Evolutionary conservation across 2,888 invertebrate species (phyloP).

Genomic region (Exocentrus adspersus): DNA sequence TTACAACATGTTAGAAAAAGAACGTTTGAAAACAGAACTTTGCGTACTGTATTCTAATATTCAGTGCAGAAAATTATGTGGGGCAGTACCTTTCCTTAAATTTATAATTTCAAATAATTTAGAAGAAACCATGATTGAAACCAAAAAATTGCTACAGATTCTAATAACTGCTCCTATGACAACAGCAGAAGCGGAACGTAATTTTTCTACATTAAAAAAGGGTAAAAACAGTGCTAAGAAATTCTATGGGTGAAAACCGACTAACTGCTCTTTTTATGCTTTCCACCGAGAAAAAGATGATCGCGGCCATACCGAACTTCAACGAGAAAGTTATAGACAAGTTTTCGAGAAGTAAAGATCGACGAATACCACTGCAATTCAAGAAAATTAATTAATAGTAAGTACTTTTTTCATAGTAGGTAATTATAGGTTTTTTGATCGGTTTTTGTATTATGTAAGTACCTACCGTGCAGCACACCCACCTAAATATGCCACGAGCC

Average conservation of each 20-base stretch:
- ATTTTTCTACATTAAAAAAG: not conserved
- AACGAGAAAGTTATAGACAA: not conserved
- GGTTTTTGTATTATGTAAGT: no score
- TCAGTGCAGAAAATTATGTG: not conserved
- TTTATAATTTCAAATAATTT: slow-evolving; percentile 14
- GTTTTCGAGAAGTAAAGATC: not conserved
- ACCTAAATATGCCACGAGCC: no score
- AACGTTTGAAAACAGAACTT: slow-evolving; percentile 2
- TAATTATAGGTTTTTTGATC: no score
- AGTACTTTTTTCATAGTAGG: no score
- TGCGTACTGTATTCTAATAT: not conserved
- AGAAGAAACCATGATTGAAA: slow-evolving; percentile 27
- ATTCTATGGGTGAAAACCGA: not conserved
- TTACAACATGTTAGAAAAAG: not conserved
- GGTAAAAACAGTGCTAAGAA: slow-evolving; percentile 4
- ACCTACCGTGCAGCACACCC: no score
- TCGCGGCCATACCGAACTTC: not conserved
- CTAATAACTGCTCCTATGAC: slow-evolving; percentile 45
- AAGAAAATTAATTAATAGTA: no score
- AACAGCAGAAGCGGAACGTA: slow-evolving; percentile 38
- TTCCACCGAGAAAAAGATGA: not conserved
- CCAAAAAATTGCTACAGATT: slow-evolving; percentile 42
- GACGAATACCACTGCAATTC: not conserved
- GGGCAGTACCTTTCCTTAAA: slow-evolving; percentile 11
- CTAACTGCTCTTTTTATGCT: not conserved